phyloP scores from a whole-genome alignment of 2,888 invertebrate genomes.

The Leptogaster cylindrica region DNA sequence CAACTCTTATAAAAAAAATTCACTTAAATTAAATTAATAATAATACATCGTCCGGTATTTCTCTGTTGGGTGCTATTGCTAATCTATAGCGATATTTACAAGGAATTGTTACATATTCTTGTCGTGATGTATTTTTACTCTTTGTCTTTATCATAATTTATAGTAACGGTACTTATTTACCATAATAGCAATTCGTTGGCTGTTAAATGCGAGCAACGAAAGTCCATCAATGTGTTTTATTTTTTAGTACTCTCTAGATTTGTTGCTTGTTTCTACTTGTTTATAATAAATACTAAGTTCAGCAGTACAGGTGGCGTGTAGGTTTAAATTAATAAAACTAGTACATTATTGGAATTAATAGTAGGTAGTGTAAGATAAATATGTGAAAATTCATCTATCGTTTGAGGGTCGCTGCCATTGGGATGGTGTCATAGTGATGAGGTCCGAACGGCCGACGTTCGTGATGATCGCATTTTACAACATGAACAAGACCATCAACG shows the following conservation, averaged over 20 bases:
- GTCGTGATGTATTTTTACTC: background rate
- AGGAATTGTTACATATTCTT: slow-evolving; percentile 12
- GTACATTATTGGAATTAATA: slow-evolving; percentile 27
- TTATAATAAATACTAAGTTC: slow-evolving; percentile 22
- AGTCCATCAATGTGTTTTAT: background rate
- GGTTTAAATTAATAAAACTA: slow-evolving; percentile 34
- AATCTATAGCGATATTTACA: slow-evolving; percentile 34
- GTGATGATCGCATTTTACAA: slow-evolving; percentile 43
- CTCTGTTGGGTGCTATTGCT: slow-evolving; percentile 27
- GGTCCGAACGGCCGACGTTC: slow-evolving; percentile 60
- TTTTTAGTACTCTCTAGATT: slow-evolving; percentile 16
- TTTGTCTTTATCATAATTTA: too few species aligned
- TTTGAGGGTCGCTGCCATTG: slow-evolving; percentile 57
- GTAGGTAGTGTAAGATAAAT: too few species aligned
- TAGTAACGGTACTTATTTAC: too few species aligned
- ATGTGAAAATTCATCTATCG: slow-evolving; percentile 43
- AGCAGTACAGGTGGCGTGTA: slow-evolving; percentile 32
- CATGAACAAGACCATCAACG: slow-evolving; percentile 53
- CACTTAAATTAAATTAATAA: slow-evolving; percentile 33
- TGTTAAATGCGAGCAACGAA: too few species aligned
- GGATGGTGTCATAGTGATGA: slow-evolving; percentile 57
- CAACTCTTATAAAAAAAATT: slow-evolving; percentile 32
- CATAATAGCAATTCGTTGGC: too few species aligned
- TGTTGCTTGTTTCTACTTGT: slow-evolving; percentile 6
- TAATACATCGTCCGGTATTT: slow-evolving; percentile 32